phyloP scores from a whole-genome alignment of 2,888 invertebrate species.

The Lomographa bimaculata region DNA sequence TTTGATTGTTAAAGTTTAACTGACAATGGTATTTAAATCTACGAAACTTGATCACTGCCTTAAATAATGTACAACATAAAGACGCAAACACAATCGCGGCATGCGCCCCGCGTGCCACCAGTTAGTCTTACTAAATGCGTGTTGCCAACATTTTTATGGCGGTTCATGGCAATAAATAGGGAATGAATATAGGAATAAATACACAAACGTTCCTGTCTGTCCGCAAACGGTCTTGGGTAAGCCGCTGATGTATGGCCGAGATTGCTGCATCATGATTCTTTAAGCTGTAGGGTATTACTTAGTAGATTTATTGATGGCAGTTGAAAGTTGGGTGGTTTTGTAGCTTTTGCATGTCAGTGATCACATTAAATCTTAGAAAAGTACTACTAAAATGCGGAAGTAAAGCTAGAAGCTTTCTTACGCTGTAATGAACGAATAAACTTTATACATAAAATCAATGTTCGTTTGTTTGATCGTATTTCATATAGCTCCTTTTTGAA shows the following conservation, averaged over 20 bases:
- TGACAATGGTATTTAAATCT: no score
- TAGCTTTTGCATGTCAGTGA: no score
- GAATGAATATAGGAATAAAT: conserved; percentile 29
- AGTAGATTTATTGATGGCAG: neutral
- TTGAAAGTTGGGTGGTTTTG: no score
- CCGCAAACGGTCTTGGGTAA: conserved; percentile 40
- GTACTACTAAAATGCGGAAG: no score
- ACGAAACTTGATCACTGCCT: no score
- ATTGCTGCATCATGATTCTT: conserved; percentile 24
- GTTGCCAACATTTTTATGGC: conserved; percentile 70
- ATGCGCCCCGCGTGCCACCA: conserved; percentile 64
- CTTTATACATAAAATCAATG: no score
- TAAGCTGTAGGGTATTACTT: neutral
- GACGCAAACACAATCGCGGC: conserved; percentile 45
- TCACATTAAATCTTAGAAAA: no score
- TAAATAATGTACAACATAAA: conserved; percentile 12
- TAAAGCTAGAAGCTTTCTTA: no score
- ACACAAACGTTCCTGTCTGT: conserved; percentile 28
- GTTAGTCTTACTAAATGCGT: conserved; percentile 68
- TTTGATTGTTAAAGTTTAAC: no score
- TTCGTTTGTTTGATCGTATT: no score
- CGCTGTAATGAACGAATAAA: no score
- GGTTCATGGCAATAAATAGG: conserved; percentile 63
- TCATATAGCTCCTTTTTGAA: no score
- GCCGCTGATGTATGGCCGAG: conserved; percentile 48